Percentiles rank a stretch among this genome's conserved stretches.
phyloP scores from a whole-genome alignment of 2,797 vertebrate species.

The Ptychadena robeensis region DNA sequence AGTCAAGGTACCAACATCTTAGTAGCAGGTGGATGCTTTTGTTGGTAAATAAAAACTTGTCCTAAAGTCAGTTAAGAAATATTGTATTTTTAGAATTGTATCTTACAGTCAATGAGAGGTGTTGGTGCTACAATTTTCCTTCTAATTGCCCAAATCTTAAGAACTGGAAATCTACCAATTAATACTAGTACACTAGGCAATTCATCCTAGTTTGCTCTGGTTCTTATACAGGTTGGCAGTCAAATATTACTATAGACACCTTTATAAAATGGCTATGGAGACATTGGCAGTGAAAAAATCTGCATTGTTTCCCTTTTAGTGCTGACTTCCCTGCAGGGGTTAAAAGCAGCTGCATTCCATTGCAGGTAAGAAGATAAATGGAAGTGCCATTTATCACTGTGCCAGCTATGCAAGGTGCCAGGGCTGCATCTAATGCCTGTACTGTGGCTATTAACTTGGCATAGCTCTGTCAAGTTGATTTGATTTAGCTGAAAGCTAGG shows the following conservation, averaged over 20 bases:
- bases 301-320: not conserved
- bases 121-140: too few species aligned
- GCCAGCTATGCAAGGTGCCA: conserved; percentile 17
- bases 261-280: not conserved
- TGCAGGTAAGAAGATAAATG: not conserved
- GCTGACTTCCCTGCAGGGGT: not conserved
- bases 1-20: too few species aligned
- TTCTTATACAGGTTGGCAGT: not conserved
- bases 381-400: conserved; percentile 18
- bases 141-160: too few species aligned
- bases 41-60: too few species aligned
- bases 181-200: too few species aligned
- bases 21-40: too few species aligned
- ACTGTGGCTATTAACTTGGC: conserved; percentile 23
- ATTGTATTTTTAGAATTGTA: too few species aligned
- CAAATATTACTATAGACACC: not conserved
- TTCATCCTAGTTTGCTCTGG: not conserved
- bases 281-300: not conserved
- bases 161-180: too few species aligned
- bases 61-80: not conserved
- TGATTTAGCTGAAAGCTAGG: conserved; percentile 14
- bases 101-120: too few species aligned
- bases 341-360: not conserved
- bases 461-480: conserved; percentile 30
- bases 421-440: conserved; percentile 15